phyloP scores from a whole-genome alignment of 1,140 invertebrate species.

The Teleogryllus occipitalis region DNA sequence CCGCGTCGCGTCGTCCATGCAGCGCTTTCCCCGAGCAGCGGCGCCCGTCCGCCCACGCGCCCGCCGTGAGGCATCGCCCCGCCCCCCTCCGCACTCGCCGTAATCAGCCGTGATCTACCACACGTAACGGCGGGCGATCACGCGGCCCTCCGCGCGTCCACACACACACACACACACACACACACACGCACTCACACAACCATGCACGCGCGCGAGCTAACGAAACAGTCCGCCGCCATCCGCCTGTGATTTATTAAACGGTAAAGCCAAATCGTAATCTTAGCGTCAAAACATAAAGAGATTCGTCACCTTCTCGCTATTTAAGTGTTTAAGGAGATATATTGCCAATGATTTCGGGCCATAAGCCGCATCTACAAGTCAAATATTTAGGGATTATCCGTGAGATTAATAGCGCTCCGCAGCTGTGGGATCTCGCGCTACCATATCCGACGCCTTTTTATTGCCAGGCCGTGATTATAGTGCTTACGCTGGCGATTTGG shows the following conservation, averaged over 20 bases:
- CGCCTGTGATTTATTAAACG: not conserved
- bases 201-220: not conserved
- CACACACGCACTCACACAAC: not conserved
- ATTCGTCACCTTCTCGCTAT: not conserved
- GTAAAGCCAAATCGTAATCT: not conserved
- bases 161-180: too few relatives aligned
- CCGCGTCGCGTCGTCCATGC: too few relatives aligned
- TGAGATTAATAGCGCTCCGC: not conserved
- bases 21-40: too few relatives aligned
- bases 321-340: not conserved
- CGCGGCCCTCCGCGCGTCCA: too few relatives aligned
- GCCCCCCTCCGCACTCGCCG: not conserved
- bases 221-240: not conserved
- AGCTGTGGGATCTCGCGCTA: too few relatives aligned
- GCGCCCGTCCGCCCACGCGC: too few relatives aligned
- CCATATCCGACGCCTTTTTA: too few relatives aligned
- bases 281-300: not conserved
- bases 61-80: too few relatives aligned
- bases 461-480: too few relatives aligned
- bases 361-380: not conserved
- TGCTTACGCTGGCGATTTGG: too few relatives aligned
- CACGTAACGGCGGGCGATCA: not conserved
- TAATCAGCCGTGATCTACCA: not conserved
- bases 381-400: not conserved
- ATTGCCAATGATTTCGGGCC: not conserved